These are phyloP conservation scores for Oasisia sp. DNA, from an alignment of 2,888 invertebrate genomes.

Conservation along the genomic window DNA sequence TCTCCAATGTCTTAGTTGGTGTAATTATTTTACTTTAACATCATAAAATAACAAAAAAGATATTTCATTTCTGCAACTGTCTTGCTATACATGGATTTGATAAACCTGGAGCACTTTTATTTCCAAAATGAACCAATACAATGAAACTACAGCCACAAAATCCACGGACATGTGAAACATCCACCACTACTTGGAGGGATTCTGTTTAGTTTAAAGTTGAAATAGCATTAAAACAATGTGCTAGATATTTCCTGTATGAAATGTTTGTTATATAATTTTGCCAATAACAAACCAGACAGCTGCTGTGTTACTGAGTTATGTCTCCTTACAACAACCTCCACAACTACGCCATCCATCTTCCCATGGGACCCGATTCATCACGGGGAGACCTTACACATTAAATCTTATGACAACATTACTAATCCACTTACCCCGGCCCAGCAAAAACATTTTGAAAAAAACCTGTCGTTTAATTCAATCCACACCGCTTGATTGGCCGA, in stretches of 20 bases:
- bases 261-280: neutral
- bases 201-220: neutral
- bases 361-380: neutral
- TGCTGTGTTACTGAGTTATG: neutral
- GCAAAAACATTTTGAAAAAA: neutral
- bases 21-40: too few species aligned
- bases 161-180: neutral
- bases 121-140: neutral
- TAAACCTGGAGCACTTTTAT: neutral
- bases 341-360: neutral
- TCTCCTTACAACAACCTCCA: neutral
- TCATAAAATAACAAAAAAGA: too few species aligned
- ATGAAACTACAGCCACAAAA: neutral
- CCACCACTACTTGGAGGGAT: too few species aligned
- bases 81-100: neutral
- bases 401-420: neutral
- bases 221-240: neutral
- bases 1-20: too few species aligned
- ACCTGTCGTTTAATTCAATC: slow-evolving; percentile 12
- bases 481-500: neutral
- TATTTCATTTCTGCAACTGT: neutral
- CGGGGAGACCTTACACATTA: neutral
- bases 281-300: neutral
- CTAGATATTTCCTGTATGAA: neutral
- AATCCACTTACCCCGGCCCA: neutral